Evolutionary conservation across 2,888 invertebrate species (phyloP).

Genomic region (Argyresthia albistria): DNA sequence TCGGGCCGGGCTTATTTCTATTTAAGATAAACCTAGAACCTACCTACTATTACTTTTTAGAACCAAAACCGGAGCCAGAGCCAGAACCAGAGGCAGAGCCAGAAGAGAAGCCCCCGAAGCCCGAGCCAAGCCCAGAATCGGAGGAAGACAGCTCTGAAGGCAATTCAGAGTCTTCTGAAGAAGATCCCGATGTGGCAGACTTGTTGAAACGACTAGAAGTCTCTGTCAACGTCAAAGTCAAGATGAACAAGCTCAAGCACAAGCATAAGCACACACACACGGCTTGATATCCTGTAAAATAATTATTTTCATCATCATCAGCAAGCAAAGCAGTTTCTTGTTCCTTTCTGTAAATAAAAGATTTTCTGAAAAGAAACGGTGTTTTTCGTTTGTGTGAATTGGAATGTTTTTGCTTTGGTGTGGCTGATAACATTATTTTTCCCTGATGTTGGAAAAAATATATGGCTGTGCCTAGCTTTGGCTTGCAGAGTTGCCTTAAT

Average conservation of each 20-base stretch:
- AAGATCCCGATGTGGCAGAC: conserved; percentile 25
- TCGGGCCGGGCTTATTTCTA: too few relatives aligned
- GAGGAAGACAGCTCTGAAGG: conserved; percentile 25
- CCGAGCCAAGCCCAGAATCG: conserved; percentile 17
- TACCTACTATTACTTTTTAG: not conserved
- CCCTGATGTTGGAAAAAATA: too few relatives aligned
- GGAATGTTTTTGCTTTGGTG: too few relatives aligned
- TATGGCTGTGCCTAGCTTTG: not conserved
- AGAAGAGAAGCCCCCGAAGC: not conserved
- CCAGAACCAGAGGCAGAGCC: conserved; percentile 3
- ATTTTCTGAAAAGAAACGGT: too few relatives aligned
- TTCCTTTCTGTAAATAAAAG: too few relatives aligned
- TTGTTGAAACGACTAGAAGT: conserved; percentile 47
- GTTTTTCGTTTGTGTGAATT: too few relatives aligned
- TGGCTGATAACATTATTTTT: too few relatives aligned
- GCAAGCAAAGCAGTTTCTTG: too few relatives aligned
- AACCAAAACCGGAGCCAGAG: not conserved
- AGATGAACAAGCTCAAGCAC: conserved; percentile 34
- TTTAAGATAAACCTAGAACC: not conserved
- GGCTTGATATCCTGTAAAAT: too few relatives aligned
- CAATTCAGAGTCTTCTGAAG: conserved; percentile 1
- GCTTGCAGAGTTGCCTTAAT: too few relatives aligned
- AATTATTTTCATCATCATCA: too few relatives aligned
- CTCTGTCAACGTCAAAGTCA: conserved; percentile 51
- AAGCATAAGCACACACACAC: conserved; percentile 18